These are phyloP conservation scores for Pollachius pollachius DNA, from an alignment of 2,113 vertebrate genomes.

Conservation along the genomic window DNA sequence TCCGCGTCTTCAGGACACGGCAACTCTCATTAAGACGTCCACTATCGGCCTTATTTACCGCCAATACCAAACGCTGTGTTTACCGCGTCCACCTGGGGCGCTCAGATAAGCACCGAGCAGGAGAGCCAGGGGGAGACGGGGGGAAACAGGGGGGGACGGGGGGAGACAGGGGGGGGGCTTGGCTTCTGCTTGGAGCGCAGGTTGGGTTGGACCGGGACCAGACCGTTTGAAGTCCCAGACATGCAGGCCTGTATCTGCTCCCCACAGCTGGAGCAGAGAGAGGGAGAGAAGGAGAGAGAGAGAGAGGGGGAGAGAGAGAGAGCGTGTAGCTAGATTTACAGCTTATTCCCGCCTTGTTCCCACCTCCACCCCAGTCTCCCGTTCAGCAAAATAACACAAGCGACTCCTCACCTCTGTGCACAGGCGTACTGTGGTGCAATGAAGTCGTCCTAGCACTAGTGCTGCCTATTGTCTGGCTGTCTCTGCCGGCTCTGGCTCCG, in stretches of 20 bases:
- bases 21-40: conserved; percentile 29
- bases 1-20: conserved; percentile 31
- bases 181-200: conserved; percentile 24
- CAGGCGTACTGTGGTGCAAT: conserved; percentile 49
- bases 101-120: conserved; percentile 63
- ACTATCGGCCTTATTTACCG: conserved; percentile 46
- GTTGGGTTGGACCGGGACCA: conserved; percentile 30
- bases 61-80: conserved; percentile 21
- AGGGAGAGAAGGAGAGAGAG: too few species aligned
- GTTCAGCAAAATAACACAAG: neutral
- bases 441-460: conserved; percentile 40
- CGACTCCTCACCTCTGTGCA: conserved; percentile 39
- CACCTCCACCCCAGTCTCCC: too few species aligned
- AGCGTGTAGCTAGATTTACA: neutral
- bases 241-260: conserved; percentile 52
- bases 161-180: conserved; percentile 17
- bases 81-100: conserved; percentile 54
- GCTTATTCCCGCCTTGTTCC: conserved; percentile 16
- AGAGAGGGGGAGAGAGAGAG: neutral
- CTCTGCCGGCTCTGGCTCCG: conserved; percentile 39
- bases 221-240: conserved; percentile 56
- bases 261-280: conserved; percentile 47
- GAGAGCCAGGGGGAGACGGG: conserved; percentile 15
- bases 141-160: neutral
- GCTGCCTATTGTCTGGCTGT: conserved; percentile 42